These are phyloP conservation scores for Philhelius pedissequus DNA, from an alignment of 2,888 invertebrate species.

Conservation along the genomic window DNA sequence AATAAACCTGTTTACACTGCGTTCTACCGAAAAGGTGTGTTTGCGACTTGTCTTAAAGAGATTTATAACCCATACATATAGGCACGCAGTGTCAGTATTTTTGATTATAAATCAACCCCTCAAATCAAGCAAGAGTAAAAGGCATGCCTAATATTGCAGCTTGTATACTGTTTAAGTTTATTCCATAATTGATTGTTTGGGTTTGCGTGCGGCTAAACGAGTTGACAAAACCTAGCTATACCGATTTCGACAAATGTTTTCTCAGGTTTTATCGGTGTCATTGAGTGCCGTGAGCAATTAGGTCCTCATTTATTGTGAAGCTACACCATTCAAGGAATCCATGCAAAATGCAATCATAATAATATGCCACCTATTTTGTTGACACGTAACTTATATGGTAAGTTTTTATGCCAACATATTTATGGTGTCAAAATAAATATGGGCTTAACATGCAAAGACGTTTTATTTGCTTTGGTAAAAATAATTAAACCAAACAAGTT, in stretches of 20 bases:
- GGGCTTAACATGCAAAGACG: slow-evolving; percentile 17
- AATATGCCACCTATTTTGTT: slow-evolving; percentile 5
- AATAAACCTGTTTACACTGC: slow-evolving; percentile 50
- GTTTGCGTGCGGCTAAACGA: slow-evolving; percentile 53
- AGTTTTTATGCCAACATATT: neutral
- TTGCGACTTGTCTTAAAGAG: slow-evolving; percentile 46
- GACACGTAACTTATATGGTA: slow-evolving; percentile 24
- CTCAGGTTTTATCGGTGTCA: slow-evolving; percentile 52
- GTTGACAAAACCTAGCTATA: slow-evolving; percentile 41
- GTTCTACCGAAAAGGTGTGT: slow-evolving; percentile 32
- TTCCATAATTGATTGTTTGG: slow-evolving; percentile 58
- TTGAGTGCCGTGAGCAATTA: slow-evolving; percentile 65
- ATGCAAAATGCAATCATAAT: slow-evolving; percentile 24
- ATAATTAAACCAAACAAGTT: slow-evolving; percentile 23
- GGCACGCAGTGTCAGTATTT: neutral
- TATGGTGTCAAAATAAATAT: slow-evolving; percentile 10
- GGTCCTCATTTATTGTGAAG: slow-evolving; percentile 57
- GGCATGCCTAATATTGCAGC: neutral
- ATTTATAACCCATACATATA: slow-evolving; percentile 16
- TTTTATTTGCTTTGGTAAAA: slow-evolving; percentile 30
- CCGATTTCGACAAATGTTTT: neutral
- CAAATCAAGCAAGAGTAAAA: neutral
- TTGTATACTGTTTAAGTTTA: neutral
- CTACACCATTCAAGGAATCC: neutral
- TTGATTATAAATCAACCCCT: slow-evolving; percentile 24